Evolutionary conservation across 2,888 invertebrate species (phyloP), one percentile per base, ranked within the genome.

Genomic region (Pollenia amentaria): DNA sequence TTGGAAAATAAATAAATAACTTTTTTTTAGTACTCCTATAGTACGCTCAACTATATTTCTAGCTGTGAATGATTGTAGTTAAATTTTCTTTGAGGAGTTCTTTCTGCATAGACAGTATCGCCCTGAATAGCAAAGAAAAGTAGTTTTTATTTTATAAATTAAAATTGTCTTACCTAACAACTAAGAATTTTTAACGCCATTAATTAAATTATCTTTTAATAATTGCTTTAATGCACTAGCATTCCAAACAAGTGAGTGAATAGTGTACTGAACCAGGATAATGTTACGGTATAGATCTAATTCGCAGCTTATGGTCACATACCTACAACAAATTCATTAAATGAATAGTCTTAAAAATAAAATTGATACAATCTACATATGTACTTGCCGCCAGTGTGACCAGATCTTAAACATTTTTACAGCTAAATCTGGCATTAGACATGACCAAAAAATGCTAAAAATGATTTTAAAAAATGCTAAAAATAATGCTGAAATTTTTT

Each of bases 151-250:
- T 44, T 40, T 69, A 7, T 48, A 16, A 16, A 51, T 57, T 57
- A 3, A 12, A 8, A 7, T 29, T 29, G 12, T 57, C 12, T 8
- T n/a, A 67, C 65, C 29, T 48, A 67, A 29, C 3, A 67, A 46
- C 65, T 14, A 67, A n/a, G 65, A 29, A 29, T 67, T 67, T 48
- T 18, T 38, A 12, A 38, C 62, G 4, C 53, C 53, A 6, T 51
- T 38, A 2, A 51, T 29, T 38, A 51, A 51, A 2, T n/a, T 3
- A 3, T 69, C 51, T 16, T 40, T 51, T n/a, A 67, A 67, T 1
- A 48, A 10, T 29, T 69, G 69, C n/a, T 53, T 69, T 51, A 69
- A 53, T 12, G 53, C 51, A 53, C 69, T 69, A 10, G 12, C n/a
- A 21, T 53, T 53, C 69, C 51, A 53, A 40, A 69, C 53, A 12